Evolutionary conservation across 2,888 invertebrate genomes (phyloP), one percentile per base, ranked within the genome.

Genomic region (Pammene aurita): DNA sequence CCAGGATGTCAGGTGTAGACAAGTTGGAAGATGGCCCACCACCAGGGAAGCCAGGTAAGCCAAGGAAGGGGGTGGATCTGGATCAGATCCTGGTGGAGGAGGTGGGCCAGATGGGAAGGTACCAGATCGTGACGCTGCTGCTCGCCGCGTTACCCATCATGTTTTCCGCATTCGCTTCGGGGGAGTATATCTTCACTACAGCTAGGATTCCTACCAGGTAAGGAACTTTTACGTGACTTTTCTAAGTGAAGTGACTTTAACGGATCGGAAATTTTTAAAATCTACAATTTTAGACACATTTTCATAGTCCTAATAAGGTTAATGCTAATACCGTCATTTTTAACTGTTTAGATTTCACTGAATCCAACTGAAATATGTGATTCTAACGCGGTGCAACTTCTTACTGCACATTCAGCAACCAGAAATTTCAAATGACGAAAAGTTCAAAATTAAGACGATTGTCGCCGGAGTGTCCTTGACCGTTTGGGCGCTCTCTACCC

Each of bases 181-280:
- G 90, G 16, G 92, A 92, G 75, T 92, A 90, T 63, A 89, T 92
- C 70, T 92, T 92, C 70, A 91, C 92, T 0, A 89, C 89, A 0
- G 89, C 89, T 7, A 88, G 91, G 70, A 88, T 91, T 73, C 85
- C 84, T 1, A 81, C 86, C 60, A 90, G 92, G 91, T 91, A 75
- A 56, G 42, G 9, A 14, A 5, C 0, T 7, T n/a, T n/a, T 44
- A 13, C 2, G 7, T 16, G 5, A n/a, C 14, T 0, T 5, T 44
- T 5, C 44, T 5, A 13, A 26, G 26, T 26, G 26, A 26, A 26
- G 26, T 26, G 26, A 4, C 26, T 26, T 1, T 26, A 1, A 26
- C 26, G 26, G 26, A n/a, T n/a, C n/a, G n/a, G n/a, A n/a, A n/a
- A n/a, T n/a, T n/a, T n/a, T n/a, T n/a, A n/a, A n/a, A n/a, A n/a